Base-by-base conservation (phyloP, 2,113 vertebrate species). In the Lamprologus lemairii region DNA sequence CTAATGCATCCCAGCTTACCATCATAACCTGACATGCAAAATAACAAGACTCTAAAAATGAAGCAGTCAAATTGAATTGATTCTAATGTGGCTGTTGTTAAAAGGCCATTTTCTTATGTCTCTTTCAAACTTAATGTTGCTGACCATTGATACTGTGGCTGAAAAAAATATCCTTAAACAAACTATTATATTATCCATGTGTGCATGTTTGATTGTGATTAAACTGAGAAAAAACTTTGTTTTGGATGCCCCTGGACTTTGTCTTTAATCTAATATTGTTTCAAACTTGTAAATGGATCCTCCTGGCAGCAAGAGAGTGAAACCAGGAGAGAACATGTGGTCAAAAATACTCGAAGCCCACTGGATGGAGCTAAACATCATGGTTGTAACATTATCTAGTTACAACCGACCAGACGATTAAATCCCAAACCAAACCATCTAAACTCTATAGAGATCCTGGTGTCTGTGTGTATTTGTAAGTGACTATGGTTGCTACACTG, bases 291-390 rank as follows among this genome's bases (percentile, higher is more conserved):
- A 57, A 78, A 21, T 54, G 47, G 40, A 75, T 88, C 87, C 79
- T 81, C 58, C 58, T 42, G 60, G 80, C 63, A 65, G 9, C 57
- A 37, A 82, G 57, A 84, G 81, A 54, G 68, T 47, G n/a, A 86
- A 11, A 78, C 63, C 4, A 17, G 68, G 65, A 26, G 65, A 54
- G 75, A 84, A 80, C 8, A 21, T 49, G 45, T 1, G 79, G 82
- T 86, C 78, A 86, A 53, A 87, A 85, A 91, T 84, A 63, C 79
- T 87, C 6, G 23, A 81, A 92, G 86, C 83, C 91, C 90, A 92
- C 91, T 92, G 91, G 90, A 94, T 94, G 90, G 91, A 90, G 88
- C 93, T 95, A 73, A 85, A 11, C 78, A 71, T 26, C 21, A 82
- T 42, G 51, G n/a, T n/a, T n/a, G n/a, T n/a, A n/a, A n/a, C n/a